These are phyloP conservation scores for Passerina amoena DNA, from an alignment of 2,113 vertebrate genomes.

Conservation along the genomic window DNA sequence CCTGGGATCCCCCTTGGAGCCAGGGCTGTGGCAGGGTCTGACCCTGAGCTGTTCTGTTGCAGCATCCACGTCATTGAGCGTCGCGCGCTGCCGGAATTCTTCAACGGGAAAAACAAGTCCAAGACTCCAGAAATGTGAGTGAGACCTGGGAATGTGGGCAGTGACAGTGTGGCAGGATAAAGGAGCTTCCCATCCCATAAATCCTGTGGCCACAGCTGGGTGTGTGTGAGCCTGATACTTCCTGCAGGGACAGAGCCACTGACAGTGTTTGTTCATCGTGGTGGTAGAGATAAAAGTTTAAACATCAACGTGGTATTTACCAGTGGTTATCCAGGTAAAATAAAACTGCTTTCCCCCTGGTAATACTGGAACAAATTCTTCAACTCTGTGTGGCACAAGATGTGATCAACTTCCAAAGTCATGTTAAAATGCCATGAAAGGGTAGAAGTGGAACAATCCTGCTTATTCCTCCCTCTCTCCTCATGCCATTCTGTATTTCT, in stretches of 20 bases:
- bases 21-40: neutral
- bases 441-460: neutral
- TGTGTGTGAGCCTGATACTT: accelerated
- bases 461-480: neutral
- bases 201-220: accelerated
- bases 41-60: neutral
- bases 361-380: neutral
- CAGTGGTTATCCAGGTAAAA: neutral
- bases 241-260: neutral
- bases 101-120: conserved; percentile 96
- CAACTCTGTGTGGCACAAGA: neutral
- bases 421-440: neutral
- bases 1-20: neutral
- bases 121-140: conserved; percentile 98
- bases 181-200: neutral
- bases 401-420: neutral
- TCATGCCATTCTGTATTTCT: neutral
- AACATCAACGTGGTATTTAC: neutral
- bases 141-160: accelerated
- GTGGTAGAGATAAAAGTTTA: neutral
- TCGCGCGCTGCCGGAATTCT: conserved; percentile 92
- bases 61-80: conserved; percentile 96
- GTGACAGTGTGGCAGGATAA: accelerated
- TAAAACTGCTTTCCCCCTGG: neutral
- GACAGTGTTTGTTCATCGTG: accelerated